Base-by-base conservation (phyloP, 2,888 invertebrate genomes). In the Plagodis pulveraria region DNA sequence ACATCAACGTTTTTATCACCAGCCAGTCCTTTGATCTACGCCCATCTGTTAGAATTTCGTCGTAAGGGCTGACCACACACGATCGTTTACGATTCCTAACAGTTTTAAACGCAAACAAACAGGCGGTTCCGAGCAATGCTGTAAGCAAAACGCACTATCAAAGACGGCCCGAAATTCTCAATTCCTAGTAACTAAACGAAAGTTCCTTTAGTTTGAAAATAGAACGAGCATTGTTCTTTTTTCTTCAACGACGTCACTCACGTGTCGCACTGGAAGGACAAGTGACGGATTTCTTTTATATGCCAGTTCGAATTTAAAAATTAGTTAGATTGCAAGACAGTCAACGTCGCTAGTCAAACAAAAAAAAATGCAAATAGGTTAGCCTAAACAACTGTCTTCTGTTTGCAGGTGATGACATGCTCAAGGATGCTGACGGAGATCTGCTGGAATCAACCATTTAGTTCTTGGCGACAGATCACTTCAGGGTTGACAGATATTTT, bases 21-120 rank as follows among this genome's bases (percentile, higher is more conserved):
- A 70, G 75, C 72, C 60, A 75, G 72, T 79, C 88, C 86, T 91
- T 92, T 92, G 92, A 92, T 91, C 84, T 91, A 84, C 64, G 76
- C 77, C 86, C 92, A 91, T 91, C 92, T 91, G 92, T 85, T 84
- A 83, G 77, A 83, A 87, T 84, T 91, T 92, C 92, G 91, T 86
- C 88, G 91, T 92, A 92, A 92, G 91, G 89, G 87, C 87, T 87
- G 91, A 84, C 92, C 91, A 92, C 92, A 91, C 92, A 90, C 91
- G 90, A 85, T 67, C 84, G 88, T 91, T 91, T 92, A 91, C 91
- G 86, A 83, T 84, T 84, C 86, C 76, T 85, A 86, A 86, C 90
- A 83, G 88, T 90, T 91, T 91, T 88, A 91, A 89, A 85, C 78
- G 81, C 89, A 92, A 92, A 91, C 91, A 91, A 91, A 91, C 91